Percentiles rank a stretch among this genome's conserved stretches.
Evolutionary conservation across 2,797 vertebrate species (phyloP).

Genomic region (Masticophis lateralis): DNA sequence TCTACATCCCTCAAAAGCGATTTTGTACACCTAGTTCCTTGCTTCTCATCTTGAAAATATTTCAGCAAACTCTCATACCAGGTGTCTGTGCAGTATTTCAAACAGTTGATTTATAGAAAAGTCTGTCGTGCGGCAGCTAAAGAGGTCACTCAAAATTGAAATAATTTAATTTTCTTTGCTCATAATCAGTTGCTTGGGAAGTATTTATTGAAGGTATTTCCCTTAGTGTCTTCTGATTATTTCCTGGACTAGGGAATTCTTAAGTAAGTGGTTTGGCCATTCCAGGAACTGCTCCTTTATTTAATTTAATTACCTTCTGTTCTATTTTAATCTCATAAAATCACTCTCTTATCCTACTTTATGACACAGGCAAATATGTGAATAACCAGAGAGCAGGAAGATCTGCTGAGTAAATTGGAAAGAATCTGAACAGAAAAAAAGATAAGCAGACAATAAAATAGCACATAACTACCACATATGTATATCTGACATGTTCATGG

Average conservation of each 20-base stretch:
- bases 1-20: conserved; percentile 24
- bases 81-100: not conserved
- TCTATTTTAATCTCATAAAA: not conserved
- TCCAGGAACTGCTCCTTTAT: not conserved
- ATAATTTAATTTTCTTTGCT: not conserved
- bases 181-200: not conserved
- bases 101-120: not conserved
- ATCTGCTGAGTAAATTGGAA: not conserved
- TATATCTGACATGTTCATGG: not conserved
- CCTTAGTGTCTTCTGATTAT: not conserved
- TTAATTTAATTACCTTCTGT: not conserved
- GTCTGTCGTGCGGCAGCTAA: not conserved
- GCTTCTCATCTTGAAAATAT: conserved; percentile 22
- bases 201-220: not conserved
- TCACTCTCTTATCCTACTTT: not conserved
- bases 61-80: conserved; percentile 5
- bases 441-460: not conserved
- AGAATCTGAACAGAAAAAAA: not conserved
- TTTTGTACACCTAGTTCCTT: conserved; percentile 3
- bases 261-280: not conserved
- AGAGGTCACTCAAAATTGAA: not conserved
- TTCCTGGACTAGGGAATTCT: not conserved
- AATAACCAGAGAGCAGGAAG: not conserved
- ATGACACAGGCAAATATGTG: not conserved
- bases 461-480: no score